Evolutionary conservation across 2,888 invertebrate genomes (phyloP), one percentile per base, ranked within the genome.

Genomic region (Chesias legatella): DNA sequence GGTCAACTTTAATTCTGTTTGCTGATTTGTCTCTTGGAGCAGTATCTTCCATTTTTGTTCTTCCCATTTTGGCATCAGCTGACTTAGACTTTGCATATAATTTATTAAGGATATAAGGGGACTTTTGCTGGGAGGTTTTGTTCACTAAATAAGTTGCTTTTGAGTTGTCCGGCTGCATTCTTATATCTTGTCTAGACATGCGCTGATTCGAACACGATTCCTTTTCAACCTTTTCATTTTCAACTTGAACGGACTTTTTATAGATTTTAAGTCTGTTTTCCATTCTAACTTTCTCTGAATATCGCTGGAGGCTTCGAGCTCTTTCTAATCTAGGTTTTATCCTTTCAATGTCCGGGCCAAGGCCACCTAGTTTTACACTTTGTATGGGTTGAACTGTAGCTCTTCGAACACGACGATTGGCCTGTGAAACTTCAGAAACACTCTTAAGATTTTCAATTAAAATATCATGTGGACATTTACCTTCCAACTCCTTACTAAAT

Each of bases 211-310:
- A 51, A 9, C 62, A 55, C 10, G 34, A 21, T 1, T 64, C 63
- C 37, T 53, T 63, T 48, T 70, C 65, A 21, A 42, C 10, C 38
- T 63, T 72, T 3, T 74, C 67, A 1, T 56, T 64, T 11, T 80
- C 77, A 23, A 54, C 59, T 61, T 81, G 68, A 13, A 73, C 48
- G 0, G 73, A 64, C 33, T 72, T 79, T 53, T 82, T 86, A 42
- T 88, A 88, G 48, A 88, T 84, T 60, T 63, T 79, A 1, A 85
- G 57, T 10, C 84, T 67, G 48, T 88, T 88, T 60, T 82, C 84
- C 79, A 83, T 84, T 53, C 88, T 70, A 0, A 88, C 81, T 48
- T 77, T 84, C 60, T 88, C 88, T 1, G 88, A 88, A 59, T 88
- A 88, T 51, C 88, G 74, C 59, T 88, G 88, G 13, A 88, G 68